Evolutionary conservation across 2,113 vertebrate genomes (phyloP).

Genomic region (Petromus typicus): DNA sequence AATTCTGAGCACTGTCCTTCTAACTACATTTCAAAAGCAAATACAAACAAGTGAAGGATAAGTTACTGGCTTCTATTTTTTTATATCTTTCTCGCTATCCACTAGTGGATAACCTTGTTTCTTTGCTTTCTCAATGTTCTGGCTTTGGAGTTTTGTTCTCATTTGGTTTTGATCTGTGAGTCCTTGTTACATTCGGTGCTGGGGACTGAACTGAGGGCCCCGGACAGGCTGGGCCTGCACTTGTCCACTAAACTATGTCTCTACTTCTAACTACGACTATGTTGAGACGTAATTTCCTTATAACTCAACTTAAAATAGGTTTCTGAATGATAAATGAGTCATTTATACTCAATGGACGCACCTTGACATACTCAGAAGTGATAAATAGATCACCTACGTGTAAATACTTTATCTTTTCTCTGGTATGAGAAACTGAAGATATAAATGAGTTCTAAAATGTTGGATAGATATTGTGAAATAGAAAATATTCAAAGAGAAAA

Average conservation of each 20-base stretch:
- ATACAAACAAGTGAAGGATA: neutral
- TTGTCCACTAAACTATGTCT: neutral
- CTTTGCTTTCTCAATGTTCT: neutral
- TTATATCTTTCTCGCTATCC: neutral
- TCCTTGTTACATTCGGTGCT: neutral
- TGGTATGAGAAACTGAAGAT: too few species aligned
- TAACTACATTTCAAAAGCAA: conserved; percentile 35
- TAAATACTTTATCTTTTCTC: too few species aligned
- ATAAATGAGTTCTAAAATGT: too few species aligned
- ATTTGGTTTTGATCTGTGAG: neutral
- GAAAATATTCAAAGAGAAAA: too few species aligned
- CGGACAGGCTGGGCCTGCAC: neutral
- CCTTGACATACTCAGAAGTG: too few species aligned
- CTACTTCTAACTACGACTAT: neutral
- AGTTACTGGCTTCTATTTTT: neutral
- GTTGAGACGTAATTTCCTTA: neutral
- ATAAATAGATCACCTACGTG: too few species aligned
- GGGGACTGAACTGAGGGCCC: neutral
- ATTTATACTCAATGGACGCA: too few species aligned
- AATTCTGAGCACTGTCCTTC: neutral
- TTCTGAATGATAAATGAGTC: too few species aligned
- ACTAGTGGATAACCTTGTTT: neutral
- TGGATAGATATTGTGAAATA: too few species aligned
- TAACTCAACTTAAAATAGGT: neutral
- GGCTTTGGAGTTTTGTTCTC: neutral